These are phyloP conservation scores for Gymnosoma rotundatum DNA, from an alignment of 2,888 invertebrate species.

Conservation along the genomic window DNA sequence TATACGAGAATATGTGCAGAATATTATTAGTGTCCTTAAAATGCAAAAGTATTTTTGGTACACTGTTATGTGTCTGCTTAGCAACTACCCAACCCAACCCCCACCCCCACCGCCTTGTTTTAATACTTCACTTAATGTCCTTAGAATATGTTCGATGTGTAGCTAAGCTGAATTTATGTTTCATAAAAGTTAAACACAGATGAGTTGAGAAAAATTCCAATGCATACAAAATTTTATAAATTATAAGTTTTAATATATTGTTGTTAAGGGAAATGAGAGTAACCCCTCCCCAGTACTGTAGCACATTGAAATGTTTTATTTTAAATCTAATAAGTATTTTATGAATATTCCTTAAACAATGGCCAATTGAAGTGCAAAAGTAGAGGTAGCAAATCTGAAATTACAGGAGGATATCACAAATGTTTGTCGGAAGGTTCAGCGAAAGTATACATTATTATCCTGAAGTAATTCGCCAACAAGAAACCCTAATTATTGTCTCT, in stretches of 20 bases:
- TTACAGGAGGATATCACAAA: too few relatives aligned
- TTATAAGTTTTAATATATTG: slow-evolving; percentile 31
- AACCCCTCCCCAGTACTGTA: not conserved
- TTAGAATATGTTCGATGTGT: slow-evolving; percentile 24
- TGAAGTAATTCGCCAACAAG: too few relatives aligned
- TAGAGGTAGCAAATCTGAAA: too few relatives aligned
- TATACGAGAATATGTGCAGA: slow-evolving; percentile 25
- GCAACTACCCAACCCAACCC: slow-evolving; percentile 31
- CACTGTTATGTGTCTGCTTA: slow-evolving; percentile 19
- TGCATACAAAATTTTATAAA: slow-evolving; percentile 62
- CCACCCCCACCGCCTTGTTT: not conserved
- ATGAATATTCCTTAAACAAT: too few relatives aligned
- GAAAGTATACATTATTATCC: too few relatives aligned
- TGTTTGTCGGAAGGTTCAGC: too few relatives aligned
- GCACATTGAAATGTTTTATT: not conserved
- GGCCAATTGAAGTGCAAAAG: too few relatives aligned
- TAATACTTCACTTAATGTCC: slow-evolving; percentile 33
- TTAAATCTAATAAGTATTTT: not conserved
- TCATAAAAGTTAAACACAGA: slow-evolving; percentile 36
- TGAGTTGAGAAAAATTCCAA: slow-evolving; percentile 57
- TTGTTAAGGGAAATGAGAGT: slow-evolving; percentile 28
- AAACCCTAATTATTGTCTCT: too few relatives aligned
- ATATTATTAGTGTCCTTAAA: slow-evolving; percentile 51
- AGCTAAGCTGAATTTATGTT: not conserved
- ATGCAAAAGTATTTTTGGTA: slow-evolving; percentile 52